phyloP scores from a whole-genome alignment of 37 sponge, comb jelly and placozoan genomes.

The Halichondria panicea region DNA sequence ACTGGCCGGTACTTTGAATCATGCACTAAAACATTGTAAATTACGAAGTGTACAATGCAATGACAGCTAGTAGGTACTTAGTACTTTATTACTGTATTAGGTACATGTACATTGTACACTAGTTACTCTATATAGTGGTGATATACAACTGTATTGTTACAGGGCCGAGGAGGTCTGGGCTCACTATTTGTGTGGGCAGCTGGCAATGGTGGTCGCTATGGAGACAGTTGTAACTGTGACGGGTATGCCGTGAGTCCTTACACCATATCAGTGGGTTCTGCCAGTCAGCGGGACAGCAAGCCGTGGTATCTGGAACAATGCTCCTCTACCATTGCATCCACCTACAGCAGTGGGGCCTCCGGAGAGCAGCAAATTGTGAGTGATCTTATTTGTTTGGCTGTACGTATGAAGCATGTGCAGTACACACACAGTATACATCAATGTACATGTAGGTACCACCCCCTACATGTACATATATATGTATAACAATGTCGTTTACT shows the following conservation, averaged over 20 bases:
- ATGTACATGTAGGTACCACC: not conserved
- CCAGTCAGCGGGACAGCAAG: constrained; percentile 62
- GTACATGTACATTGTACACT: no score
- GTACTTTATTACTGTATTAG: no score
- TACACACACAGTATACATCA: not conserved
- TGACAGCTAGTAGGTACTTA: no score
- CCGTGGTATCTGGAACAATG: constrained; percentile 98
- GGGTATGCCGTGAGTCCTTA: constrained; percentile 95
- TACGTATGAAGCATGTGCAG: no score
- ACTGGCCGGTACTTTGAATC: no score
- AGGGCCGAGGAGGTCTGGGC: constrained; percentile 89
- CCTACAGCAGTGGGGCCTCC: constrained; percentile 89
- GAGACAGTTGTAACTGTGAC: constrained; percentile 97
- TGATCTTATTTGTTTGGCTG: not conserved
- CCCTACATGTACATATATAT: no score
- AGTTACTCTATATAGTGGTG: no score
- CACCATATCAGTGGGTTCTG: constrained; percentile 89
- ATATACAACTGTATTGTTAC: no score
- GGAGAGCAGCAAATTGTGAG: constrained; percentile 76
- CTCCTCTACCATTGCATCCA: constrained; percentile 88
- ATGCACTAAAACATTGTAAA: no score
- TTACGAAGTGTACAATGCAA: no score
- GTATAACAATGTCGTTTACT: no score
- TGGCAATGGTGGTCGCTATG: constrained; percentile 91
- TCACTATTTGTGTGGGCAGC: constrained; percentile 98